A percentile compares a stretch with the other conserved stretches of the same genome.
phyloP scores from a whole-genome alignment of 1,140 invertebrate genomes.

The Papilio glaucus region DNA sequence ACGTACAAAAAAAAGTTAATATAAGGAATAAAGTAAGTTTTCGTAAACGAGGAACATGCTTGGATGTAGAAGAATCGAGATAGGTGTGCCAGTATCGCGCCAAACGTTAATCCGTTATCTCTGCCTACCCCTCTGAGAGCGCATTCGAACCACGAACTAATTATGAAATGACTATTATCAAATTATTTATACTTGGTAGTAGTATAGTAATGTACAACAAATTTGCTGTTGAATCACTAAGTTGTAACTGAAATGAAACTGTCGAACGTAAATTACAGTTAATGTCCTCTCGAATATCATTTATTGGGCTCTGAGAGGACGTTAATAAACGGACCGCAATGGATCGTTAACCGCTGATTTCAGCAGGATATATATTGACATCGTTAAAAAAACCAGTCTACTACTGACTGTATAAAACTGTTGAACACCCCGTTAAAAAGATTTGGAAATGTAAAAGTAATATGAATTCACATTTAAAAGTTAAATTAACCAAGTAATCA shows the following conservation, averaged over 20 bases:
- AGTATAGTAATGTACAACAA: neutral
- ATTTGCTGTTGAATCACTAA: neutral
- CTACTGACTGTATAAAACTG: neutral
- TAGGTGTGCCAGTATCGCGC: too few species aligned
- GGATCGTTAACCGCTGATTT: slow-evolving; percentile 25
- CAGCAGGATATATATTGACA: neutral
- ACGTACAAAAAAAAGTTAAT: too few species aligned
- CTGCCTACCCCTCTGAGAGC: too few species aligned
- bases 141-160: too few species aligned
- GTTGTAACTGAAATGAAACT: slow-evolving; percentile 10
- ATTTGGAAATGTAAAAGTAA: neutral
- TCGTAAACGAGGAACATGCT: too few species aligned
- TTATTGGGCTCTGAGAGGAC: slow-evolving; percentile 2
- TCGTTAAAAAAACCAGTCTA: slow-evolving; percentile 14
- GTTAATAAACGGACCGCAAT: slow-evolving; percentile 37
- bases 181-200: neutral
- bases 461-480: neutral
- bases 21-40: too few species aligned
- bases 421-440: neutral
- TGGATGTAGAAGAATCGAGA: too few species aligned
- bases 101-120: too few species aligned
- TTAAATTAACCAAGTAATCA: neutral
- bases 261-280: slow-evolving; percentile 28
- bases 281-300: slow-evolving; percentile 30
- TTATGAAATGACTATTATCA: too few species aligned